Conservation (phyloP, 2,797 vertebrate genomes). For the Otolemur crassicaudatus region DNA sequence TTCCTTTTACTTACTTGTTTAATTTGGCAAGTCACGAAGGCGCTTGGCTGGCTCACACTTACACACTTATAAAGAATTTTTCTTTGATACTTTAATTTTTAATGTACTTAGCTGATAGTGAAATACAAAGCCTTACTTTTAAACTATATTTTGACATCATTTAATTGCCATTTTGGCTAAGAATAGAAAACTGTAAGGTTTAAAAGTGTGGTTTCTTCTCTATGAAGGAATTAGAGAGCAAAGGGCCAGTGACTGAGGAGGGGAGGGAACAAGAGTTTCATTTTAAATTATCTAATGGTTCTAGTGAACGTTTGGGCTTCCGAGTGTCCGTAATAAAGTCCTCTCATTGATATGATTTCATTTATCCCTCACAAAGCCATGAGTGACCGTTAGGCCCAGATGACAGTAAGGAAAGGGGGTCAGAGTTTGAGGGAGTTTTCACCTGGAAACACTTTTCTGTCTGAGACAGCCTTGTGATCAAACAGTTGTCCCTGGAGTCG, state of each 20-base stretch:
- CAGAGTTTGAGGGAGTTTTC: accelerated
- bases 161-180: background rate
- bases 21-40: background rate
- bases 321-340: accelerated
- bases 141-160: background rate
- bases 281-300: background rate
- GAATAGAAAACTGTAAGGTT: background rate
- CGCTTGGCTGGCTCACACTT: background rate
- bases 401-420: accelerated
- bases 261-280: background rate
- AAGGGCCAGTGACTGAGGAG: background rate
- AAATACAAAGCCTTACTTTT: background rate
- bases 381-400: accelerated
- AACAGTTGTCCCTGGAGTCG: accelerated
- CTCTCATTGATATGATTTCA: accelerated
- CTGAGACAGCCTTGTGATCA: background rate
- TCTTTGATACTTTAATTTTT: background rate
- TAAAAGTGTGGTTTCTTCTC: background rate
- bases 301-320: background rate
- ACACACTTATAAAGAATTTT: background rate
- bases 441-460: background rate
- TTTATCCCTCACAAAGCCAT: background rate
- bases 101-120: background rate
- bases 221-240: background rate
- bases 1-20: background rate